Evolutionary conservation across 2,888 invertebrate genomes (phyloP).

Genomic region (Caenorhabditis sp.): DNA sequence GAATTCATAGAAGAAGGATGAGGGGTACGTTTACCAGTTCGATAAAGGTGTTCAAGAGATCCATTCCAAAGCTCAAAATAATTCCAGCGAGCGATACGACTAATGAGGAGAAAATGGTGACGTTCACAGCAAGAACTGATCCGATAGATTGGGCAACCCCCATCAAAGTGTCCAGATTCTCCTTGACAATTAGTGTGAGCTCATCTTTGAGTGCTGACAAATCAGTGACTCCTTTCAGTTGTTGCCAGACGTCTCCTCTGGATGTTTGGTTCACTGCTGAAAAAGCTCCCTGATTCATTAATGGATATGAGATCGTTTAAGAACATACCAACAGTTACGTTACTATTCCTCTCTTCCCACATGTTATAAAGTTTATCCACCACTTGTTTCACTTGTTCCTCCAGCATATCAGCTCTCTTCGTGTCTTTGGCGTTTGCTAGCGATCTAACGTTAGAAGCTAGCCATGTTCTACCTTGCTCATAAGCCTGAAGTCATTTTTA

Average conservation of each 20-base stretch:
- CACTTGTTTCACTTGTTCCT: slow-evolving; percentile 82
- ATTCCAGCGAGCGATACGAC: slow-evolving; percentile 78
- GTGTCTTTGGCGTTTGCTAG: slow-evolving; percentile 80
- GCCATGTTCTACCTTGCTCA: slow-evolving; percentile 81
- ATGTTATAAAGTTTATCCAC: slow-evolving; percentile 82
- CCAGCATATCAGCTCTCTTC: slow-evolving; percentile 81
- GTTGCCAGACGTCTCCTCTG: slow-evolving; percentile 74
- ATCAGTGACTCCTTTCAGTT: slow-evolving; percentile 80
- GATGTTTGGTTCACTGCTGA: slow-evolving; percentile 50
- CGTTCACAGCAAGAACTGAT: slow-evolving; percentile 77
- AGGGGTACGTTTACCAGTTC: slow-evolving; percentile 78
- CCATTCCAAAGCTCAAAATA: slow-evolving; percentile 82
- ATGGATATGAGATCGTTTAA: not conserved
- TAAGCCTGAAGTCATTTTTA: slow-evolving; percentile 73
- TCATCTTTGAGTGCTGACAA: slow-evolving; percentile 80
- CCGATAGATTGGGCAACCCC: slow-evolving; percentile 82
- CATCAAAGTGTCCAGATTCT: slow-evolving; percentile 83
- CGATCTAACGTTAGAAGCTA: slow-evolving; percentile 80
- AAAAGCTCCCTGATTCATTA: not conserved
- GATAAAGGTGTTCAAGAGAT: slow-evolving; percentile 82
- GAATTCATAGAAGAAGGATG: not conserved
- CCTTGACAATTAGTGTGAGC: slow-evolving; percentile 80
- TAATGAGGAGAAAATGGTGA: slow-evolving; percentile 78
- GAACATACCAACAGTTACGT: slow-evolving; percentile 12
- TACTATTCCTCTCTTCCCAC: slow-evolving; percentile 78